These are phyloP conservation scores for Campoplex nolae DNA, from an alignment of 2,888 invertebrate species.

Conservation along the genomic window DNA sequence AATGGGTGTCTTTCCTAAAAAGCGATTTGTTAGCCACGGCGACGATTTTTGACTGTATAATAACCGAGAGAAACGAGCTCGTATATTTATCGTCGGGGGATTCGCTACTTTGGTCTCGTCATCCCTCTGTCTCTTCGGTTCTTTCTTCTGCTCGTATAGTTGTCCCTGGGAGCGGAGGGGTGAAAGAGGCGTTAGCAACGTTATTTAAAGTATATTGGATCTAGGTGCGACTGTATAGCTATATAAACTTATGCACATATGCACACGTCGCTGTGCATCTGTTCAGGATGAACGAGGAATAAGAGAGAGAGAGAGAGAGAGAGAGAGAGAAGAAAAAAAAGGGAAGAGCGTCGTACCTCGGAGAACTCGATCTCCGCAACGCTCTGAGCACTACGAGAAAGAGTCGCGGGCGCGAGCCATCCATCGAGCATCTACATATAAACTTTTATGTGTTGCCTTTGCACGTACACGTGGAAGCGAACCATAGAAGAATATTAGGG, in stretches of 20 bases:
- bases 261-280: conserved; percentile 65
- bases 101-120: conserved; percentile 64
- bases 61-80: conserved; percentile 43
- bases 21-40: conserved; percentile 54
- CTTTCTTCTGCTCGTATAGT: conserved; percentile 14
- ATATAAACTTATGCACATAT: conserved; percentile 29
- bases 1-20: conserved; percentile 22
- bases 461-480: background rate
- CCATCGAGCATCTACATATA: conserved; percentile 45
- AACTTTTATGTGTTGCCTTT: background rate
- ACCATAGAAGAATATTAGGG: conserved; percentile 80
- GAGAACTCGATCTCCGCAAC: conserved; percentile 43
- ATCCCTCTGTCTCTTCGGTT: conserved; percentile 23
- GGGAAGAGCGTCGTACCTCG: conserved; percentile 45
- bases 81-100: conserved; percentile 51
- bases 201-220: conserved; percentile 68
- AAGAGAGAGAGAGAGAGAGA: conserved; percentile 51
- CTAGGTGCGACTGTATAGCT: conserved; percentile 4
- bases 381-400: conserved; percentile 76
- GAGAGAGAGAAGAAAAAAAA: conserved; percentile 24
- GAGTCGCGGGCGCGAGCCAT: conserved; percentile 70
- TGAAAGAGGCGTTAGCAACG: conserved; percentile 61
- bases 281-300: conserved; percentile 58
- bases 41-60: conserved; percentile 50
- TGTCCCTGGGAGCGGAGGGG: conserved; percentile 61